Evolutionary conservation across 2,113 vertebrate species (phyloP).

Genomic region (Parus major): DNA sequence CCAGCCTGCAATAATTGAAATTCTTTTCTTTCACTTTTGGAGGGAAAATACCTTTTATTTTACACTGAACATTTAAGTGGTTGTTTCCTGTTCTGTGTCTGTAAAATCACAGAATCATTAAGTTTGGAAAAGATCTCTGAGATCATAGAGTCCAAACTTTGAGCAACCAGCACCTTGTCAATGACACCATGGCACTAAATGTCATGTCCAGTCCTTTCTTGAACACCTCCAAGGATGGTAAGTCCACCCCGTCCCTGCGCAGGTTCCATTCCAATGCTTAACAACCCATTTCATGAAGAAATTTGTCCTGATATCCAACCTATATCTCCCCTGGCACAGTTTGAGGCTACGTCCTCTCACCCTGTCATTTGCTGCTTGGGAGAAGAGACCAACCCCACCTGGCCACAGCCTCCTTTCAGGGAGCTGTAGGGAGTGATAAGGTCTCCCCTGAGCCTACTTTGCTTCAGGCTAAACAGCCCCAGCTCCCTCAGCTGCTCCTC

Average conservation of each 20-base stretch:
- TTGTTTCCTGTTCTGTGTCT: background rate
- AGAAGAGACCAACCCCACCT: background rate
- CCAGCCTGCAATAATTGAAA: background rate
- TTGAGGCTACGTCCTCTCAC: background rate
- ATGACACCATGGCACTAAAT: background rate
- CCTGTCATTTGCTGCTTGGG: background rate
- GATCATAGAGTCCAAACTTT: background rate
- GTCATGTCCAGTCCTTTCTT: background rate
- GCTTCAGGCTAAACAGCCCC: background rate
- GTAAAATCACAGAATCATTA: background rate
- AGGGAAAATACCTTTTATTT: background rate
- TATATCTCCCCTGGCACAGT: background rate
- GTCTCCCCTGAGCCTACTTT: background rate
- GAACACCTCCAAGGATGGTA: background rate
- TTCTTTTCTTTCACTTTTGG: background rate
- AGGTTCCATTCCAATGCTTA: background rate
- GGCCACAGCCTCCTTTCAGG: background rate
- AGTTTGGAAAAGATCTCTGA: background rate
- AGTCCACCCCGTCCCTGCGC: background rate
- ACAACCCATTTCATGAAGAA: background rate
- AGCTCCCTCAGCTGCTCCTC: background rate
- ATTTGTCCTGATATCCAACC: background rate
- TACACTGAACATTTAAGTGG: background rate
- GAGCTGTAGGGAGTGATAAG: fast-evolving
- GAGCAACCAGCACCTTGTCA: background rate